A percentile compares a stretch with the other conserved stretches of the same genome.
Conservation (phyloP, 1,140 invertebrate species). For the Calephelis nemesis region DNA sequence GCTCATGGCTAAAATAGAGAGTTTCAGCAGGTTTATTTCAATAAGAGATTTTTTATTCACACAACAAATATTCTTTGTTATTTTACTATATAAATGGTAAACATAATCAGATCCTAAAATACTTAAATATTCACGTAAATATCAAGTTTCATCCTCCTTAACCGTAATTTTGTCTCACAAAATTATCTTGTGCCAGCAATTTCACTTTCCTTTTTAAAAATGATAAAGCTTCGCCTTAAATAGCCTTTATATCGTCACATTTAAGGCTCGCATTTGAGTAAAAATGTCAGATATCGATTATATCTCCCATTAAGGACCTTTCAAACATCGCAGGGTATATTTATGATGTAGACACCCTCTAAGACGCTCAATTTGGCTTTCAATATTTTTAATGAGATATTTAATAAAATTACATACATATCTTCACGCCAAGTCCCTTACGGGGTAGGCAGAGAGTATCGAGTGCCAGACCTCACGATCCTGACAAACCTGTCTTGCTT, state of each 20-base stretch:
- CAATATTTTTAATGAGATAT: constrained; percentile 6
- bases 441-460: too few species aligned
- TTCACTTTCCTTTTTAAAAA: constrained; percentile 8
- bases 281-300: constrained; percentile 1
- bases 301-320: constrained; percentile 6
- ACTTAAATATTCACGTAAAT: neutral
- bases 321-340: neutral
- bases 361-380: neutral
- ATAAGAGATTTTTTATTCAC: too few species aligned
- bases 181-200: constrained; percentile 6
- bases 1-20: too few species aligned
- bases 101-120: too few species aligned
- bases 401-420: too few species aligned
- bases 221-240: neutral
- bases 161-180: neutral
- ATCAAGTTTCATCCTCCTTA: constrained; percentile 2
- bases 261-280: neutral
- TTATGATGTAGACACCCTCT: constrained; percentile 1
- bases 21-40: too few species aligned
- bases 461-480: too few species aligned
- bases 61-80: too few species aligned
- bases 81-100: too few species aligned
- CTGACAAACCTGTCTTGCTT: too few species aligned
- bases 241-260: neutral
- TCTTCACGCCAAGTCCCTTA: too few species aligned